Base-by-base conservation (phyloP, 2,797 vertebrate genomes). In the Pithecia hirsuta region DNA sequence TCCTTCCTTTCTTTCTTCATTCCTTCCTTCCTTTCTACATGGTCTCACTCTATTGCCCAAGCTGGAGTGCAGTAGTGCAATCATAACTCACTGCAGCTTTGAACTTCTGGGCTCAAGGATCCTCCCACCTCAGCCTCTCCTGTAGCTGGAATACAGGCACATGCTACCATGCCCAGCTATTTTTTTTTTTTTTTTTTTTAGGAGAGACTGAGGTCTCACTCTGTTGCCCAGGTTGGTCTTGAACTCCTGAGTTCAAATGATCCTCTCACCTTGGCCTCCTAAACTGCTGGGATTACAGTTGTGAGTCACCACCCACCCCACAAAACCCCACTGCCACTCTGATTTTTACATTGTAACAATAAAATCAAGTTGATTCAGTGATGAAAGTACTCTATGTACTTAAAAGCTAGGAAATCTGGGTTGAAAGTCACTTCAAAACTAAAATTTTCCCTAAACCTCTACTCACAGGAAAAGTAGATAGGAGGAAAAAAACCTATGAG, bases 281-380 rank as follows among this genome's bases (percentile, higher is more conserved):
- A 67, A 67, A 67, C 7, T 67, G 61, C 61, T 67, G 61, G 7
- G 61, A 67, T 67, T 67, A n/a, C 15, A n/a, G 61, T 15, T 67
- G 33, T 33, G 30, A 67, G 61, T 33, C 61, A 67, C 33, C 61
- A 67, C 33, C 61, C 61, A n/a, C 15, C 61, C 30, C 33, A 36
- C 7, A 67, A 67, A 19, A 7, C 15, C 33, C 33, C 33, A 67
- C 7, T 1, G 1, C 33, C 61, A 67, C 30, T 15, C 61, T 67
- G 61, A 67, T n/a, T 67, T 67, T 67, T 67, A 67, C 33, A 67
- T 64, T 33, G 33, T 67, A 19, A 67, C 84, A 86, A 84, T n/a
- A 86, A 92, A 89, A 93, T 74, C 84, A 87, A 83, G 6, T 52
- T 72, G 14, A 64, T 50, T 50, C 19, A 26, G 20, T 86, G 82